Evolutionary conservation across 2,797 vertebrate species (phyloP).

Genomic region (Antennarius maculatus): DNA sequence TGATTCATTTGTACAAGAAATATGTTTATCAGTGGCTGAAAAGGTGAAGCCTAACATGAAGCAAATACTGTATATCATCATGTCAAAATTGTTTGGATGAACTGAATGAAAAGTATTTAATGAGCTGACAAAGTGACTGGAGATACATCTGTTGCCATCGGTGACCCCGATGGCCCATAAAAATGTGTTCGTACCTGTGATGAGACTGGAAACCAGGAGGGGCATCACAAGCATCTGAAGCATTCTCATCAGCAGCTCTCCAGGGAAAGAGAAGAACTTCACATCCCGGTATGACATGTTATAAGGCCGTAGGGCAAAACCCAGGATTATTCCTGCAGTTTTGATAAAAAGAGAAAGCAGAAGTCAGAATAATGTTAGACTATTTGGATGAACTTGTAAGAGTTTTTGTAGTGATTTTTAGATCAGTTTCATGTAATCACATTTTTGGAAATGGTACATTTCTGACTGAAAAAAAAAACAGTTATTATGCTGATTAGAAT

Average conservation of each 20-base stretch:
- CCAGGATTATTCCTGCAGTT: slow-evolving; percentile 88
- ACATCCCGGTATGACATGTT: slow-evolving; percentile 91
- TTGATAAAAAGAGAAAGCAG: slow-evolving; percentile 6
- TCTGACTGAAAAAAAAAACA: background rate
- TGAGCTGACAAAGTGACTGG: background rate
- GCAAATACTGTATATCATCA: background rate
- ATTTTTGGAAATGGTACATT: background rate
- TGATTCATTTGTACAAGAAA: background rate
- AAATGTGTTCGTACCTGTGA: slow-evolving; percentile 86
- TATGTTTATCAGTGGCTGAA: background rate
- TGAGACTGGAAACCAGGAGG: slow-evolving; percentile 95
- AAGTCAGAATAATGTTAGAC: background rate
- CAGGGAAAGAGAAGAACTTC: slow-evolving; percentile 96
- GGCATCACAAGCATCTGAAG: slow-evolving; percentile 97
- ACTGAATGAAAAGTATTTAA: background rate
- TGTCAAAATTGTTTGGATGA: background rate
- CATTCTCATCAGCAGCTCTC: slow-evolving; percentile 97
- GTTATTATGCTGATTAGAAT: background rate
- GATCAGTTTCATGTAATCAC: background rate
- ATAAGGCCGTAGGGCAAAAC: slow-evolving; percentile 89
- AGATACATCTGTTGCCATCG: background rate
- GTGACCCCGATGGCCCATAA: background rate
- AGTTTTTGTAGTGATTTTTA: background rate
- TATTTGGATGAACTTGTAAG: too few species aligned
- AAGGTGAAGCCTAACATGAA: background rate